A percentile compares a stretch with the other conserved stretches of the same genome.
Evolutionary conservation across 2,113 vertebrate species (phyloP).

Genomic region (Telmatochromis sp.): DNA sequence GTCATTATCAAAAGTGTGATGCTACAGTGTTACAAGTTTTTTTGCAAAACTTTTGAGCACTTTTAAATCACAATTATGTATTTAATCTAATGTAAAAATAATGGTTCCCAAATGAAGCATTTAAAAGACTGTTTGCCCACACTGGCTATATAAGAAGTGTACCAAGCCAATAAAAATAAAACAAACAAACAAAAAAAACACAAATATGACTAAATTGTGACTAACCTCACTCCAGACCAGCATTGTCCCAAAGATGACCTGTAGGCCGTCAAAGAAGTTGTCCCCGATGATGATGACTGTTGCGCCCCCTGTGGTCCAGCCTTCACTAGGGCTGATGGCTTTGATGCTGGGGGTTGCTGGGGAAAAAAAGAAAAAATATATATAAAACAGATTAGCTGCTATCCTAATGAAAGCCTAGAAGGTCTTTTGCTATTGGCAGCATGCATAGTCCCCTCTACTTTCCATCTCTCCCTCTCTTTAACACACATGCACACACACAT

Average conservation of each 20-base stretch:
- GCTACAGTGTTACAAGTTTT: background rate
- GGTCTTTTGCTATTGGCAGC: constrained; percentile 49
- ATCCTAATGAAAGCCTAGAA: constrained; percentile 23
- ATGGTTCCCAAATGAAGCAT: background rate
- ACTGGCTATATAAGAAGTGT: background rate
- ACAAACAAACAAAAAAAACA: background rate
- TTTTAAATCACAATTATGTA: background rate
- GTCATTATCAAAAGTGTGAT: background rate
- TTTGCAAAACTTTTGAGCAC: background rate
- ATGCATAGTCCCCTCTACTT: constrained; percentile 35
- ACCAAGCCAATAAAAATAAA: background rate
- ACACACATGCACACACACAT: constrained; percentile 67
- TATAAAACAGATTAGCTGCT: constrained; percentile 28
- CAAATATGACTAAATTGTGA: background rate
- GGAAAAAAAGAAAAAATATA: background rate
- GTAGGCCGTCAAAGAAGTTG: constrained; percentile 97
- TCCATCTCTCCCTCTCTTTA: background rate
- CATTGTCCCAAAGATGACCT: constrained; percentile 99
- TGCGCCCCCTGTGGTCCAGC: constrained; percentile 95
- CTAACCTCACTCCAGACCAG: constrained; percentile 98
- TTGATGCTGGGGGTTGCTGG: constrained; percentile 92
- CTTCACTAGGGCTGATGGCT: constrained; percentile 98
- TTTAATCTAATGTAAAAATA: background rate
- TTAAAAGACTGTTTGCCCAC: background rate
- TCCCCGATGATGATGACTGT: constrained; percentile 98